Base-by-base conservation (phyloP, 2,113 vertebrate genomes). In the Uria lomvia region DNA sequence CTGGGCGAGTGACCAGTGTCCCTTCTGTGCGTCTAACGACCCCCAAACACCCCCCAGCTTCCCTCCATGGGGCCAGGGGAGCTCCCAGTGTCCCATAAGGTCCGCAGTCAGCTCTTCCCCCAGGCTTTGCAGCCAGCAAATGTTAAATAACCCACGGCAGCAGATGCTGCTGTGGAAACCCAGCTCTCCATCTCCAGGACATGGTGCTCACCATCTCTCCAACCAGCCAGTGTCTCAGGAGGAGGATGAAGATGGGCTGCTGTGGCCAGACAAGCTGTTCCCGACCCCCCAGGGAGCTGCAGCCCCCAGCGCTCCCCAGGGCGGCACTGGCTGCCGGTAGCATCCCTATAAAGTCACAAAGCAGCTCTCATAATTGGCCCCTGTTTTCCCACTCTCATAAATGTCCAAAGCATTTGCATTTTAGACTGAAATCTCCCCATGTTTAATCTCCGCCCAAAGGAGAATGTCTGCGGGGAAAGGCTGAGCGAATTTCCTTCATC, bases 331-430 rank as follows among this genome's bases (percentile, higher is more conserved):
- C 68, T 52, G 52, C 74, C 71, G 40, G 81, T 34, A 90, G 77
- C 90, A 65, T 43, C 77, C 72, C 63, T 49, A 22, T 55, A 77
- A 92, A 88, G 15, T 49, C 40, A 4, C 70, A 36, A 36, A 63
- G 27, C 87, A 26, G 49, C 16, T 62, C 84, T 93, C 70, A 6
- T 80, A 53, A 91, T 59, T 52, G 36, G 43, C 23, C 65, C 62
- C 63, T 70, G n/a, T 72, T 81, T 85, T 72, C 78, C 74, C 40
- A 36, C 66, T 73, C 90, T 65, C 75, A 66, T 86, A 86, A 93
- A 94, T 24, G 45, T 86, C 93, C 88, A 88, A 93, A 78, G 34
- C 66, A 30, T 93, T 91, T 86, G 66, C 50, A 71, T 78, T 88
- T 85, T 59, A 59, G 55, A 15, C 66, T 86, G 84, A 85, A 93